These are phyloP conservation scores for Fabriciana adippe DNA, from an alignment of 2,888 invertebrate genomes.

Conservation along the genomic window DNA sequence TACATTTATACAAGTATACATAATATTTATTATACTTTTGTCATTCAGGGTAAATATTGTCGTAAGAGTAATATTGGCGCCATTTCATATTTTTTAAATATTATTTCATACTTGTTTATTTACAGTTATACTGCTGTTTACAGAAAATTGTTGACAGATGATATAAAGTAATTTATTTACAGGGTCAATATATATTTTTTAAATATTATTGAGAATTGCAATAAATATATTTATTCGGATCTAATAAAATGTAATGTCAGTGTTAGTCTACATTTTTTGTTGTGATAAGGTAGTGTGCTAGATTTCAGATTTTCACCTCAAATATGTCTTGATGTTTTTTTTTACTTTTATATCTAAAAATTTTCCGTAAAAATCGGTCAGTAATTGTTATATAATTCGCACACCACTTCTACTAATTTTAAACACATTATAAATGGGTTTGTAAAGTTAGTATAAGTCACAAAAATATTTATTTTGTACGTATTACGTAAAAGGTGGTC, in stretches of 20 bases:
- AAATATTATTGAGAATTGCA: background rate
- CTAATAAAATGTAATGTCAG: slow-evolving; percentile 37
- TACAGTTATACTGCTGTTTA: no score
- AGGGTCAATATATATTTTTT: slow-evolving; percentile 1
- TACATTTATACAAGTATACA: no score
- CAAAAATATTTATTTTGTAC: slow-evolving; percentile 29
- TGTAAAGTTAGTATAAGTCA: slow-evolving; percentile 11
- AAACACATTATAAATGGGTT: slow-evolving; percentile 5
- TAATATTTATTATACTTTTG: no score
- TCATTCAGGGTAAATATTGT: no score
- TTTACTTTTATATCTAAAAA: slow-evolving; percentile 12
- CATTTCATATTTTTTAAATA: no score
- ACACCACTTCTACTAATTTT: slow-evolving; percentile 5
- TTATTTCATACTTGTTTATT: no score
- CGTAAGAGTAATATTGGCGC: no score
- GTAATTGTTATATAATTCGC: slow-evolving; percentile 19
- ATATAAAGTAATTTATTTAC: no score
- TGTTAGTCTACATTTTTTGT: slow-evolving; percentile 43
- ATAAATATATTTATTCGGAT: slow-evolving; percentile 8
- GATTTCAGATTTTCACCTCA: slow-evolving; percentile 48
- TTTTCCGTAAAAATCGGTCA: slow-evolving; percentile 25
- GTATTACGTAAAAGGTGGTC: slow-evolving; percentile 16
- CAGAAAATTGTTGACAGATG: no score
- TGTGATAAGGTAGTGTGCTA: slow-evolving; percentile 61
- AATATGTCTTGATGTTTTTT: slow-evolving; percentile 21